Evolutionary conservation across 1,140 invertebrate genomes (phyloP).

Genomic region (Drosophila bocqueti): DNA sequence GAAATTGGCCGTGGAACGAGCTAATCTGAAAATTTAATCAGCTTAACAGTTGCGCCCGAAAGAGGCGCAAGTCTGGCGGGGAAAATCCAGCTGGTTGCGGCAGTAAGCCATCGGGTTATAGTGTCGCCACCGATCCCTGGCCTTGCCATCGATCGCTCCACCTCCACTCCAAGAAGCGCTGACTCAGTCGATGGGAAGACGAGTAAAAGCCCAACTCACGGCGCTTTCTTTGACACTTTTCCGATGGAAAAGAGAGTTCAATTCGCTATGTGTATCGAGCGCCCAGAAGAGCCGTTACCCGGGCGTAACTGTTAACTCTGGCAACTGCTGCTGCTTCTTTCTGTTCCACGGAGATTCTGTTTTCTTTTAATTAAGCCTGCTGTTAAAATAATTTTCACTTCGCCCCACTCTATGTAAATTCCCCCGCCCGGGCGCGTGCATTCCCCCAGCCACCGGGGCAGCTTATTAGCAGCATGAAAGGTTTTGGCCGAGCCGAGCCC

Average conservation of each 20-base stretch:
- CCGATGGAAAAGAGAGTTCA: slow-evolving; percentile 25
- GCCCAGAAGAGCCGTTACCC: slow-evolving; percentile 40
- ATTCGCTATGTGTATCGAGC: slow-evolving; percentile 34
- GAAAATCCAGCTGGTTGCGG: slow-evolving; percentile 17
- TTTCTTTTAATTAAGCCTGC: slow-evolving; percentile 72
- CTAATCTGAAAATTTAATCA: slow-evolving; percentile 73
- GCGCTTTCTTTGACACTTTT: slow-evolving; percentile 54
- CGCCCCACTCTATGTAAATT: slow-evolving; percentile 60
- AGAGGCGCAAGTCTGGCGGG: background rate
- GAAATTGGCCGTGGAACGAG: slow-evolving; percentile 42
- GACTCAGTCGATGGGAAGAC: slow-evolving; percentile 23
- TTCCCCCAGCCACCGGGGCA: slow-evolving; percentile 27
- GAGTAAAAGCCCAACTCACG: slow-evolving; percentile 35
- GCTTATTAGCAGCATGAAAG: slow-evolving; percentile 74
- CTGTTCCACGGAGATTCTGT: slow-evolving; percentile 58
- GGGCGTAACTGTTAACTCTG: slow-evolving; percentile 47
- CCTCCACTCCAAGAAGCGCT: slow-evolving; percentile 3
- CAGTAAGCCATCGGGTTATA: slow-evolving; percentile 44
- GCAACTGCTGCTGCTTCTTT: slow-evolving; percentile 21
- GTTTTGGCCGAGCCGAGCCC: slow-evolving; percentile 56
- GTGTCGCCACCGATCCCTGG: slow-evolving; percentile 26
- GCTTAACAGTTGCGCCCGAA: slow-evolving; percentile 36
- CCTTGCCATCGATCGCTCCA: slow-evolving; percentile 19
- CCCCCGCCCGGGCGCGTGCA: background rate
- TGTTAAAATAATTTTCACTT: slow-evolving; percentile 69